Conservation (phyloP, 2,113 vertebrate genomes). For the Amphiprion percula region DNA sequence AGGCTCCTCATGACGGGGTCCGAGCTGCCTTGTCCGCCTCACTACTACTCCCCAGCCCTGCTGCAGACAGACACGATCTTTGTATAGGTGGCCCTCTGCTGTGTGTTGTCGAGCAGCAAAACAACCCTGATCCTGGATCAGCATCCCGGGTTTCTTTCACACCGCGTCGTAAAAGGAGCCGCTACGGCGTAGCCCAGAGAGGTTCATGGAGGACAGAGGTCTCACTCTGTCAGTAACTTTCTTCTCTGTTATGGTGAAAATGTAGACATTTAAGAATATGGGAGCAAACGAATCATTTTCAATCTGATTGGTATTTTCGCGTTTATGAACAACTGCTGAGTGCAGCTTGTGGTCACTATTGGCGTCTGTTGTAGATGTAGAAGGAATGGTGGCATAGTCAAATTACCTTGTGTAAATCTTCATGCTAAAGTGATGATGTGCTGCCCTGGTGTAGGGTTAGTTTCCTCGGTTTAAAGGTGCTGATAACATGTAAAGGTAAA, state of each 20-base stretch:
- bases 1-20: neutral
- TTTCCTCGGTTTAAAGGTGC: neutral
- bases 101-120: constrained; percentile 59
- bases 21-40: neutral
- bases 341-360: fast-evolving
- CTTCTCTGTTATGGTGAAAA: neutral
- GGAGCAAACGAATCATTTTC: too few species aligned
- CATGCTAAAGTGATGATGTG: neutral
- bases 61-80: constrained; percentile 43
- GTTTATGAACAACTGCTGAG: neutral
- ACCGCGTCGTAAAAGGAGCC: constrained; percentile 65
- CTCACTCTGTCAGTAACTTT: constrained; percentile 56
- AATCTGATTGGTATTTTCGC: too few species aligned
- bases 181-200: constrained; percentile 53
- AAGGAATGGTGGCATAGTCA: neutral
- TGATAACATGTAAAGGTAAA: neutral
- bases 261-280: too few species aligned
- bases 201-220: neutral
- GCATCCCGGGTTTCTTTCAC: constrained; percentile 63
- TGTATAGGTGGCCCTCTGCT: constrained; percentile 5
- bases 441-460: too few species aligned
- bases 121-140: constrained; percentile 76
- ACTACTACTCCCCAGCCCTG: constrained; percentile 4
- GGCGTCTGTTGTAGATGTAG: neutral
- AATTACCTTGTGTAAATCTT: too few species aligned